Base-by-base conservation (phyloP, 1,140 invertebrate genomes). In the Bombus cullumanus region DNA sequence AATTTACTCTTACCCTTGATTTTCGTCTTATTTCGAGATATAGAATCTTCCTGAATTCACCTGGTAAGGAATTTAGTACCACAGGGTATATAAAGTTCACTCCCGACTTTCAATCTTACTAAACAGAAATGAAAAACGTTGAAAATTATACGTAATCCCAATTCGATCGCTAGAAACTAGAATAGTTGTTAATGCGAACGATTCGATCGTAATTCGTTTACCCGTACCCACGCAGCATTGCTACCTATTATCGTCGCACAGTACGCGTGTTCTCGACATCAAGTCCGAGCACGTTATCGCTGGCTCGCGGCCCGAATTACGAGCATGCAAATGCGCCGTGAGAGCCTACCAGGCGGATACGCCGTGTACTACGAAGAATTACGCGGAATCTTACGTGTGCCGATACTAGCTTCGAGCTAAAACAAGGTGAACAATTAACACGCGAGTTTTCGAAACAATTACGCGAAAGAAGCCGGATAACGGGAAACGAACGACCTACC, bases 251-350 rank as follows among this genome's bases (percentile, higher is more conserved):
- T 81, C 72, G 74, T 25, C n/a, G 5, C 15, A 34, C 47, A 22
- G 34, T 71, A 80, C 81, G 81, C 74, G 82, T 57, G 75, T 78
- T 75, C 75, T 47, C 81, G 64, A 37, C 75, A 59, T 64, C 59
- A 4, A 62, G 72, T 83, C 64, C 72, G 72, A 78, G 66, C 66
- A 64, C 85, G 85, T 86, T 86, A 83, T 86, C 85, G 85, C 41
- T 31, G 41, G 64, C 37, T 43, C 83, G 59, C 53, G 69, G 43
- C 9, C 59, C 37, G 72, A 83, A 74, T 87, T 87, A 85, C 82
- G 82, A 84, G 82, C 82, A 87, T 87, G 82, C 82, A 87, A 87
- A 87, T 87, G 71, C 86, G 9, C 28, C 59, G n/a, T 15, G 59
- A n/a, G 81, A 43, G 66, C 15, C 64, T 25, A 31, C 43, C 37